Percentiles rank a stretch among this genome's conserved stretches.
These are phyloP conservation scores for Balanococcus diminutus DNA, from an alignment of 2,888 invertebrate genomes.

Conservation along the genomic window DNA sequence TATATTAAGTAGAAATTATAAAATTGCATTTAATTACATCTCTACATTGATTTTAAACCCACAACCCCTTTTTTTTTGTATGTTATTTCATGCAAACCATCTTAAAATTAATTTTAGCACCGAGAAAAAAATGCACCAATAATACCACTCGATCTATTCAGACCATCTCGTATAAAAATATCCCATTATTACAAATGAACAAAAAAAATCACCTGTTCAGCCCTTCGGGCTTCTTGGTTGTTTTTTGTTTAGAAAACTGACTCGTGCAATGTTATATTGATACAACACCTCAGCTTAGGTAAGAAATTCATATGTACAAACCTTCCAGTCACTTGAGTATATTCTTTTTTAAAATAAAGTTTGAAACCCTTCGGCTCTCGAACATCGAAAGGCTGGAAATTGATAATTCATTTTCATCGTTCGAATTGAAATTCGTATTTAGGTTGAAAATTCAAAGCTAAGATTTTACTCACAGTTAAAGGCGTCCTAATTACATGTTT, in stretches of 20 bases:
- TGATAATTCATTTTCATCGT: background rate
- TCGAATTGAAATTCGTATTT: background rate
- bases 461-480: conserved; percentile 72
- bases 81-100: background rate
- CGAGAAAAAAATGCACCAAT: background rate
- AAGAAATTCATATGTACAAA: too few relatives aligned
- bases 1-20: background rate
- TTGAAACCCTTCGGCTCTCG: conserved; percentile 81
- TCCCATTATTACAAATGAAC: background rate
- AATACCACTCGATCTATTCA: background rate
- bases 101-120: too few relatives aligned
- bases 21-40: background rate
- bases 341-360: conserved; percentile 91
- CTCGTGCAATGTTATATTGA: background rate
- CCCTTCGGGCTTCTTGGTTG: conserved; percentile 8
- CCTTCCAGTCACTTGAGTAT: conserved; percentile 94
- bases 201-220: conserved; percentile 14
- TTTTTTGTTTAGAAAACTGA: background rate
- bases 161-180: background rate
- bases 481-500: conserved; percentile 83
- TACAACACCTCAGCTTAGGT: conserved; percentile 1
- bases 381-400: conserved; percentile 78
- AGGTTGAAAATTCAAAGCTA: background rate
- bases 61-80: background rate
- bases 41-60: background rate